These are phyloP conservation scores for Drosophila eohydei DNA, from an alignment of 2,888 invertebrate genomes.

Conservation along the genomic window DNA sequence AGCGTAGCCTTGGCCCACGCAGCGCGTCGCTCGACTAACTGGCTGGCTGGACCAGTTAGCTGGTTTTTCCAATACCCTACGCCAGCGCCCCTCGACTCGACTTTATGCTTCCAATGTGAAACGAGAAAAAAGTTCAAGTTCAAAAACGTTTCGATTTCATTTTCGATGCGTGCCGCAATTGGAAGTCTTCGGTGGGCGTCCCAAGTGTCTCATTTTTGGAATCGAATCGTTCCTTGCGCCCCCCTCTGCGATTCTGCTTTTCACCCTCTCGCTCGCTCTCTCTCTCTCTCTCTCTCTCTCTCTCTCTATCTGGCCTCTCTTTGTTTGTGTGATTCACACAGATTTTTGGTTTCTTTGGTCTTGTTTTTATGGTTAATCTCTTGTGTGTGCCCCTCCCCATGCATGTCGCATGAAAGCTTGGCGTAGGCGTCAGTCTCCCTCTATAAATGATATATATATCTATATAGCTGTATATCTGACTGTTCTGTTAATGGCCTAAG, in stretches of 20 bases:
- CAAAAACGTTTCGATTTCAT: slow-evolving; percentile 61
- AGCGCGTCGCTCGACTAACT: slow-evolving; percentile 10
- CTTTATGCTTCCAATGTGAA: neutral
- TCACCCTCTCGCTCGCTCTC: neutral
- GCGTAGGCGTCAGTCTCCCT: slow-evolving; percentile 53
- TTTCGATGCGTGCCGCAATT: slow-evolving; percentile 21
- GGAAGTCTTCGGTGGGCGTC: slow-evolving; percentile 45
- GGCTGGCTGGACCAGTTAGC: slow-evolving; percentile 43
- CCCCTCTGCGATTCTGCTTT: slow-evolving; percentile 11
- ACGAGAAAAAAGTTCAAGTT: slow-evolving; percentile 63
- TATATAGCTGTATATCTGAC: slow-evolving; percentile 21
- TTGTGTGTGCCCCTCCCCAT: slow-evolving; percentile 13
- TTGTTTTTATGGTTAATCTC: slow-evolving; percentile 19
- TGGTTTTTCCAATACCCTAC: slow-evolving; percentile 27
- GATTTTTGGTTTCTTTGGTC: slow-evolving; percentile 33
- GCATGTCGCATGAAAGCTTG: slow-evolving; percentile 63
- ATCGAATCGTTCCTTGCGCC: slow-evolving; percentile 5
- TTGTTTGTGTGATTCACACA: slow-evolving; percentile 15
- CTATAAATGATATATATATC: slow-evolving; percentile 11
- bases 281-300: neutral
- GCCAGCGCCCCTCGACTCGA: neutral
- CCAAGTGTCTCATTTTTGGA: slow-evolving; percentile 48
- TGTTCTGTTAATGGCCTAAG: slow-evolving; percentile 44
- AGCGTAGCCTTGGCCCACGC: slow-evolving; percentile 42
- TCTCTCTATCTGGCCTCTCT: neutral